These are phyloP conservation scores for Temnothorax unifasciatus DNA, from an alignment of 2,888 invertebrate species.

Conservation along the genomic window DNA sequence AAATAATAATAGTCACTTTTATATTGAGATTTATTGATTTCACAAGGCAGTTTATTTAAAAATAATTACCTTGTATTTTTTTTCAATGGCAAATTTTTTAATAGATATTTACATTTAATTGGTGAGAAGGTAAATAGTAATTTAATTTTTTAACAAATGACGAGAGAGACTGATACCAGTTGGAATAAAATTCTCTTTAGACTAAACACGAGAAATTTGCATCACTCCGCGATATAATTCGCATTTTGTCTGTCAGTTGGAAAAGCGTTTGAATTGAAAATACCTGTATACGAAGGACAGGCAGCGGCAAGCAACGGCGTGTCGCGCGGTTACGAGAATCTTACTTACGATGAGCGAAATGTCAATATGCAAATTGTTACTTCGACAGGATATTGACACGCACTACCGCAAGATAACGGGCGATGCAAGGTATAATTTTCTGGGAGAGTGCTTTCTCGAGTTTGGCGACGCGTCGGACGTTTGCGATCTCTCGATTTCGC, in stretches of 20 bases:
- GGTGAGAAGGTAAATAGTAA: not conserved
- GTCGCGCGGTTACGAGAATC: conserved; percentile 33
- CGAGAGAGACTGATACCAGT: not conserved
- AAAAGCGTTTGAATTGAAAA: conserved; percentile 43
- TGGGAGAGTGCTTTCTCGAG: conserved; percentile 39
- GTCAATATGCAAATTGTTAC: conserved; percentile 55
- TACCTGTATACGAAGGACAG: conserved; percentile 18
- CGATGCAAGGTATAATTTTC: conserved; percentile 37
- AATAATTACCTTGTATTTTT: not conserved
- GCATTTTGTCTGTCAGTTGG: conserved; percentile 28
- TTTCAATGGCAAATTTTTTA: not conserved
- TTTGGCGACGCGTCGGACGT: conserved; percentile 50
- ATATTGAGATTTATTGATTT: not conserved
- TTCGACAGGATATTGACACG: conserved; percentile 48
- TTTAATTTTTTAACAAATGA: not conserved
- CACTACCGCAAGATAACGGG: conserved; percentile 35
- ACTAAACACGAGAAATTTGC: conserved; percentile 12
- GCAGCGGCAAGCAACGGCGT: conserved; percentile 3
- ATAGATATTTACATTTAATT: not conserved
- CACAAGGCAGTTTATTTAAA: not conserved
- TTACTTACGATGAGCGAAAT: conserved; percentile 42
- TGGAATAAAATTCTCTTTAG: not conserved
- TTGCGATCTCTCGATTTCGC: conserved; percentile 45
- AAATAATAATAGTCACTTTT: not conserved
- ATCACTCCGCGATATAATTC: conserved; percentile 19